These are phyloP conservation scores for Blennius ocellaris DNA, from an alignment of 2,113 vertebrate genomes.

Conservation along the genomic window DNA sequence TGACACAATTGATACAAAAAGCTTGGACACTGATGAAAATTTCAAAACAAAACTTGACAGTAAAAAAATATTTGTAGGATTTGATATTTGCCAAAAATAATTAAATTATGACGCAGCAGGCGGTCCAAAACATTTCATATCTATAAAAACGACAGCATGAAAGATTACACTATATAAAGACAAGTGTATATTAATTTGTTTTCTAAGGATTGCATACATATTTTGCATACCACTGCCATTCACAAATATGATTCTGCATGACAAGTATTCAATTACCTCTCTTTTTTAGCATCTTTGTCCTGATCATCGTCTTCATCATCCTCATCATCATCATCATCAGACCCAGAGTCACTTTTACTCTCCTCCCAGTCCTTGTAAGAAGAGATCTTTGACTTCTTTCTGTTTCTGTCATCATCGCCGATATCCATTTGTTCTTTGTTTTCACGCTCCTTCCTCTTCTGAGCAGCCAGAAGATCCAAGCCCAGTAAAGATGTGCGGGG, in stretches of 20 bases:
- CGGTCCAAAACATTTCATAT: background rate
- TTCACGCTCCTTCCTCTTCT: conserved; percentile 93
- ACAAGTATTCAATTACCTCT: conserved; percentile 81
- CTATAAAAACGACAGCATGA: too few relatives aligned
- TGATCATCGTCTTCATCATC: conserved; percentile 57
- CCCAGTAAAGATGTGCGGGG: conserved; percentile 93
- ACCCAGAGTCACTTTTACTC: conserved; percentile 87
- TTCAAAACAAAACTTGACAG: too few relatives aligned
- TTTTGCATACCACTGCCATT: background rate
- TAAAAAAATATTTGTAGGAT: background rate
- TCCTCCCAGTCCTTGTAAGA: conserved; percentile 95
- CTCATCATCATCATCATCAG: conserved; percentile 82
- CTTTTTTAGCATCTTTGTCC: conserved; percentile 77
- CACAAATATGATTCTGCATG: background rate
- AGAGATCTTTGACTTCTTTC: conserved; percentile 87
- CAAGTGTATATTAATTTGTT: background rate
- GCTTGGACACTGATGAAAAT: background rate
- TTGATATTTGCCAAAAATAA: background rate
- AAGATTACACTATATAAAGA: background rate
- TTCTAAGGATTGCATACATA: background rate
- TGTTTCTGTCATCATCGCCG: conserved; percentile 64
- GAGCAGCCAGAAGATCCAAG: conserved; percentile 93
- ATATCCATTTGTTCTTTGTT: conserved; percentile 82
- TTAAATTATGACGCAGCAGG: too few relatives aligned
- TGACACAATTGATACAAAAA: background rate